Evolutionary conservation across 1,140 invertebrate genomes (phyloP), one percentile per base, ranked within the genome.

Genomic region (Mamestra configurata): DNA sequence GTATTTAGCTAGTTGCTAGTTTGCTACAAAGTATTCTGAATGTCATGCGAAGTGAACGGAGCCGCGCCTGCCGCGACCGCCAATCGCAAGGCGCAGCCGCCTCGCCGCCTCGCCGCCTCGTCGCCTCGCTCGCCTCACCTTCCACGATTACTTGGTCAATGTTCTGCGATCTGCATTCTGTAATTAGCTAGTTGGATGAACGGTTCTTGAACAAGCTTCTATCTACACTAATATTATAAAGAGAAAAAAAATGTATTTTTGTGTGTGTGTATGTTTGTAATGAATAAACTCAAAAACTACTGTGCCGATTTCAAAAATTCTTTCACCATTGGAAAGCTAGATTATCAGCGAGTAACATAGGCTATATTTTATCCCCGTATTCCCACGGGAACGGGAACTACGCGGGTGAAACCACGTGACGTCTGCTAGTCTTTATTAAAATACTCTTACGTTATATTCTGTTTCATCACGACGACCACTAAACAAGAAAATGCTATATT

Each of bases 1-100:
- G 18, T 70, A 24, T 22, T 27, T 46, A 46, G 40, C n/a, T 61
- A 37, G 40, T 70, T n/a, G 35, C 5, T 40, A 40, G 35, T 13
- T 20, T 22, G 40, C 40, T 24, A 70, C 66, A 46, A 46, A 70
- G 66, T 70, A 46, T 55, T 51, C 46, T 55, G 51, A 72, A 72
- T 53, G 76, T 40, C 59, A 70, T 59, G 66, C 77, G 20, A 61
- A 76, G 40, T 76, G 40, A 53, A 35, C 53, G 31, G 71, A 71
- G 82, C 78, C 84, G 80, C 55, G 82, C 84, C 84, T 80, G 80
- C 82, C 57, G 79, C 51, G 37, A 24, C 70, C 49, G 51, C 84
- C 84, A 86, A 86, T 86, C 27, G 59, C 78, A 77, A 13, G 13
- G 35, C 49, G 79, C 40, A 10, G 35, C 20, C 40, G 61, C 64